Conservation (phyloP, 2,888 invertebrate genomes). For the Helicoverpa assulta region DNA sequence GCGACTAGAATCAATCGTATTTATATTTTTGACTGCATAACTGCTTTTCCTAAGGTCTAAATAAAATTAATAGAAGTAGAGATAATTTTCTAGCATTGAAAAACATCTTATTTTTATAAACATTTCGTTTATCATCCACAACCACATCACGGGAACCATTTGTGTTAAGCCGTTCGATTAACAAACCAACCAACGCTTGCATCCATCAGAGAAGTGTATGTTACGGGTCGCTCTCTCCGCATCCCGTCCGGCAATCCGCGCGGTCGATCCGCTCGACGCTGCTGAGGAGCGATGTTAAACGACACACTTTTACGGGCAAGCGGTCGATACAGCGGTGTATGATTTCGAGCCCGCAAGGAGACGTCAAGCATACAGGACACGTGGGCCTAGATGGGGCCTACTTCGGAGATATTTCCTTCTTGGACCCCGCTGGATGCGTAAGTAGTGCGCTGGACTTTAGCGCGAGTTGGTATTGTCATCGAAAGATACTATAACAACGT, state of each 20-base stretch:
- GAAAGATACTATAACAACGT: too few relatives aligned
- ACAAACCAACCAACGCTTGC: slow-evolving; percentile 60
- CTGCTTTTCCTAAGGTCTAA: too few relatives aligned
- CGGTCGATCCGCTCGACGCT: slow-evolving; percentile 80
- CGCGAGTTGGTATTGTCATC: too few relatives aligned
- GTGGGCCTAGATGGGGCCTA: slow-evolving; percentile 99
- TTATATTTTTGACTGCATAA: too few relatives aligned
- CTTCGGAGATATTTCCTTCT: slow-evolving; percentile 96
- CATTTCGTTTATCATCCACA: slow-evolving; percentile 23
- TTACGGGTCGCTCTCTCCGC: slow-evolving; percentile 76
- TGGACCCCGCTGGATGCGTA: slow-evolving; percentile 84
- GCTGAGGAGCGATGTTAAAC: slow-evolving; percentile 87
- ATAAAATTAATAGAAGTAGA: too few relatives aligned
- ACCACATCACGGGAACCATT: slow-evolving; percentile 50
- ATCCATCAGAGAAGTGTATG: slow-evolving; percentile 58
- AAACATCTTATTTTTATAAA: slow-evolving; percentile 24
- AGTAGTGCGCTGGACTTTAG: slow-evolving; percentile 74
- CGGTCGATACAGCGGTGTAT: slow-evolving; percentile 95
- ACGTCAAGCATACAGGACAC: slow-evolving; percentile 98
- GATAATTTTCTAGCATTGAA: slow-evolving; percentile 39
- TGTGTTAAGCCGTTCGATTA: slow-evolving; percentile 43
- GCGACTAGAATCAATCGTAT: too few relatives aligned
- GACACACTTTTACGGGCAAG: slow-evolving; percentile 88
- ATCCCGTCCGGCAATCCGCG: slow-evolving; percentile 77
- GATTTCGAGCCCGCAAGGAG: slow-evolving; percentile 99